Evolutionary conservation across 1,140 invertebrate genomes (phyloP).

Genomic region (Hormaphis cornu): DNA sequence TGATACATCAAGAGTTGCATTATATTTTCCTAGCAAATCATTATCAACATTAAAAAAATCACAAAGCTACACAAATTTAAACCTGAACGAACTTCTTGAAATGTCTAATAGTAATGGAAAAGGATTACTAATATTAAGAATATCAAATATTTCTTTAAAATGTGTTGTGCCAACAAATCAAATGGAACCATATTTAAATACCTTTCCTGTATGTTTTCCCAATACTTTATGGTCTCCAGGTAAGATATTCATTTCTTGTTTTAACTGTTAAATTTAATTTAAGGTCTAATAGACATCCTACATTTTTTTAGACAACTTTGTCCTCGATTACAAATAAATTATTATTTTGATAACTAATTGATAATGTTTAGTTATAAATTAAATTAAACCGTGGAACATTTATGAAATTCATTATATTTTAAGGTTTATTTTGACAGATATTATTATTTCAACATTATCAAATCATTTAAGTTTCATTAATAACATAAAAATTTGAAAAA

Average conservation of each 20-base stretch:
- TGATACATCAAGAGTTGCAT: conserved; percentile 9
- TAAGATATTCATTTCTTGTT: not conserved
- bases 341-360: too few relatives aligned
- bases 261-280: too few relatives aligned
- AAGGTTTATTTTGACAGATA: too few relatives aligned
- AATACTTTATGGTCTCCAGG: conserved; percentile 2
- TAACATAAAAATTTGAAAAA: too few relatives aligned
- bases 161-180: conserved; percentile 7
- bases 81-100: not conserved
- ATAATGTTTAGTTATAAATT: too few relatives aligned
- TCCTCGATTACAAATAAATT: too few relatives aligned
- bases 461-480: too few relatives aligned
- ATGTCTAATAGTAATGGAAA: not conserved
- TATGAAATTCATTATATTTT: too few relatives aligned
- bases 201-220: not conserved
- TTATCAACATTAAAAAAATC: conserved; percentile 18
- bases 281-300: too few relatives aligned
- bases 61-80: not conserved
- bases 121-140: conserved; percentile 8
- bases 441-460: too few relatives aligned
- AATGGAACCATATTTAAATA: conserved; percentile 27
- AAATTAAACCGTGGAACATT: too few relatives aligned
- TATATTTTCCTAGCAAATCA: conserved; percentile 28
- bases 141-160: conserved; percentile 20
- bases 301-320: too few relatives aligned